Evolutionary conservation across 1,140 invertebrate species (phyloP).

Genomic region (Melipona quadrifasciata): DNA sequence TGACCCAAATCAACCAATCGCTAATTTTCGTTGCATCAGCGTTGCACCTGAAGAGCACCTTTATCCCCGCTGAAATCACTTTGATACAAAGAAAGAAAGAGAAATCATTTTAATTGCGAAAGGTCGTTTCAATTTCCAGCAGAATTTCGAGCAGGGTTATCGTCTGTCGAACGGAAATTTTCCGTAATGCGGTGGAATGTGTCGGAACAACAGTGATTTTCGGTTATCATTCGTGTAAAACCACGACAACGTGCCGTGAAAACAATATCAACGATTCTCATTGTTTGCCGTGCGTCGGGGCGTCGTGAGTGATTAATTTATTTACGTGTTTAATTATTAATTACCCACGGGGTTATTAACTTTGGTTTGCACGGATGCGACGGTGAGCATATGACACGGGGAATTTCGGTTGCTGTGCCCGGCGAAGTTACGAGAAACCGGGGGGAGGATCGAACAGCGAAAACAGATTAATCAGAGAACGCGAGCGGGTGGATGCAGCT

Average conservation of each 20-base stretch:
- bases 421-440: not conserved
- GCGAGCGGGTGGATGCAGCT: not conserved
- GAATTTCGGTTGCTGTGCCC: not conserved
- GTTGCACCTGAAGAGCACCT: too few relatives aligned
- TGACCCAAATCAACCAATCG: too few relatives aligned
- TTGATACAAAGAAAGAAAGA: too few relatives aligned
- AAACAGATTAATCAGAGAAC: not conserved
- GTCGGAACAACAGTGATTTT: not conserved
- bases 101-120: not conserved
- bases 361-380: not conserved
- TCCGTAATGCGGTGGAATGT: not conserved
- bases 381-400: not conserved
- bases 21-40: too few relatives aligned
- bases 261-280: not conserved
- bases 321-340: not conserved
- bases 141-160: not conserved
- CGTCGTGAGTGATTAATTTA: not conserved
- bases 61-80: too few relatives aligned
- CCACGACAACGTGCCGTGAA: not conserved
- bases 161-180: not conserved
- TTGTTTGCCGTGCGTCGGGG: not conserved
- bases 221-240: not conserved
- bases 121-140: not conserved
- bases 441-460: not conserved
- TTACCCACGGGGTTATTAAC: not conserved